Conservation (phyloP, 2,797 vertebrate species). For the Mormyrops boulengeri region DNA sequence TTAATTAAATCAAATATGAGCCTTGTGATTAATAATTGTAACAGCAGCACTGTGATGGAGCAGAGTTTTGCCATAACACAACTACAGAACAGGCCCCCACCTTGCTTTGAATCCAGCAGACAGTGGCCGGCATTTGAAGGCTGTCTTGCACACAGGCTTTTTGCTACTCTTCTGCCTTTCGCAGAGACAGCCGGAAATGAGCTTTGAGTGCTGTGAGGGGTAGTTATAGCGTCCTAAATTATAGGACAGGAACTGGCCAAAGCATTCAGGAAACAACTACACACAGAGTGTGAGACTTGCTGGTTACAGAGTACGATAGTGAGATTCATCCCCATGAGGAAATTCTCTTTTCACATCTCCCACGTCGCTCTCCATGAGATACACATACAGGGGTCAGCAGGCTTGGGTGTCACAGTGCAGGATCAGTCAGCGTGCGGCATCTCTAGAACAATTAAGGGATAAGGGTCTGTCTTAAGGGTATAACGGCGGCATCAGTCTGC, state of each 20-base stretch:
- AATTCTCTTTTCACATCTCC: neutral
- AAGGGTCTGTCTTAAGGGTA: too few species aligned
- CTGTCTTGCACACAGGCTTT: neutral
- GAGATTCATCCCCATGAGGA: neutral
- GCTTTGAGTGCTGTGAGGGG: neutral
- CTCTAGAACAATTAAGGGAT: neutral
- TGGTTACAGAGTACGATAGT: neutral
- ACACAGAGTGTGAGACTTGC: neutral
- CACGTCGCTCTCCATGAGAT: neutral
- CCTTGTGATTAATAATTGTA: neutral
- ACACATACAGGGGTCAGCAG: neutral
- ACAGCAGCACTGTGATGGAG: neutral
- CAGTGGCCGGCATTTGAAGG: neutral
- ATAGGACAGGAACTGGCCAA: neutral
- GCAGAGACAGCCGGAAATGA: neutral
- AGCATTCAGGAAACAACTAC: neutral
- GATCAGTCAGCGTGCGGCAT: neutral
- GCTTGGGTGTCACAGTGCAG: neutral
- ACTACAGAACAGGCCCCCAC: constrained; percentile 10
- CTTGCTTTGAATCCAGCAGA: constrained; percentile 8
- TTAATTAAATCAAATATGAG: neutral
- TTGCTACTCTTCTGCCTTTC: neutral
- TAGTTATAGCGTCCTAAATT: neutral
- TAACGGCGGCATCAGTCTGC: neutral
- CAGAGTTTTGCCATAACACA: constrained; percentile 20